Conservation (phyloP, 2,113 vertebrate genomes). For the Grantiella picta region DNA sequence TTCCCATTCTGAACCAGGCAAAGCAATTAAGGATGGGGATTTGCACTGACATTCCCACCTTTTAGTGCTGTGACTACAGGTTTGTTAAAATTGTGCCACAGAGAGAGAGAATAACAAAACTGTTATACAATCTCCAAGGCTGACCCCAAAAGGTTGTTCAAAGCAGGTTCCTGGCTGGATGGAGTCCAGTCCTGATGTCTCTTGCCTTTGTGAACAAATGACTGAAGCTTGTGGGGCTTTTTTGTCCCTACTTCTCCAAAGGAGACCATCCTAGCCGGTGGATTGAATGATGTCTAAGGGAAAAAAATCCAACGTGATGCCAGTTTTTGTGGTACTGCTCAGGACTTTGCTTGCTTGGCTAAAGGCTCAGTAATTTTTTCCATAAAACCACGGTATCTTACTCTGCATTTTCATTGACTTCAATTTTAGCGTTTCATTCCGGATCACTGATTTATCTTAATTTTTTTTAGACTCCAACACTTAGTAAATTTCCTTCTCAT, state of each 20-base stretch:
- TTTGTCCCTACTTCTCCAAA: neutral
- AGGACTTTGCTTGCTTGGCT: neutral
- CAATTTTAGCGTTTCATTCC: neutral
- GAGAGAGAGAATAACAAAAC: neutral
- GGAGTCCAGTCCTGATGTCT: neutral
- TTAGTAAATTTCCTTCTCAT: neutral
- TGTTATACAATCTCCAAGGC: neutral
- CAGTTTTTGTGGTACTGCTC: neutral
- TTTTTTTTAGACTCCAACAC: neutral
- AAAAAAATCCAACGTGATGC: neutral
- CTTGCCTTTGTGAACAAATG: neutral
- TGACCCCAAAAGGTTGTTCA: neutral
- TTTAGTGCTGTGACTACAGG: neutral
- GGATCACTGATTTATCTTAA: neutral
- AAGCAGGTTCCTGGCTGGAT: neutral
- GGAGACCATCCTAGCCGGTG: neutral
- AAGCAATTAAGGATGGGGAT: constrained; percentile 36
- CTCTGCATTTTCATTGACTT: neutral
- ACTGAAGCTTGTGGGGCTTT: fast-evolving
- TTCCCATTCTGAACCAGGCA: neutral
- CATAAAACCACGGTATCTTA: neutral
- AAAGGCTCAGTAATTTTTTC: neutral
- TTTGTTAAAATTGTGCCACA: neutral
- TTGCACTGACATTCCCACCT: neutral
- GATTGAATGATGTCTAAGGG: neutral